These are phyloP conservation scores for Pseudocheirus occidentalis DNA, from an alignment of 2,797 vertebrate species.

Conservation along the genomic window DNA sequence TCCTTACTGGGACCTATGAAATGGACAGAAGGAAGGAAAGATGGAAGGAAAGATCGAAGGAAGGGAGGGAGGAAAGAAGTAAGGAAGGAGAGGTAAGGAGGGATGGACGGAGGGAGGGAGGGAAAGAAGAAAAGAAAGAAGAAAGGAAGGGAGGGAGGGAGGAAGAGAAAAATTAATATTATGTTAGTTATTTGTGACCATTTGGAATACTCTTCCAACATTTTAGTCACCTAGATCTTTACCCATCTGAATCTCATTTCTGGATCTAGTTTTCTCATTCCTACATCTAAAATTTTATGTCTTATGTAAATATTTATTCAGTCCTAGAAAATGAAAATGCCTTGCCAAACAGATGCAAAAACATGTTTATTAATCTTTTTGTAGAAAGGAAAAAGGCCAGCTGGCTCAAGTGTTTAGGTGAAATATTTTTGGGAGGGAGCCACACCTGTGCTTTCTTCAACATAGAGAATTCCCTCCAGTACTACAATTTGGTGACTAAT, in stretches of 20 bases:
- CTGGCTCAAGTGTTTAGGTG: background rate
- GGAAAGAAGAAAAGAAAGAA: fast-evolving
- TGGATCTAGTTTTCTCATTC: background rate
- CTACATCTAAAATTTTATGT: background rate
- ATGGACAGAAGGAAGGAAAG: background rate
- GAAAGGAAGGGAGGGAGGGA: background rate
- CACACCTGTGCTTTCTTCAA: background rate
- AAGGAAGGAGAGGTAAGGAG: too few species aligned
- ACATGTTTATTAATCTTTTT: background rate
- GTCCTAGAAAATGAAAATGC: background rate
- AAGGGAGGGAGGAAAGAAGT: fast-evolving
- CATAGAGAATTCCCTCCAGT: background rate
- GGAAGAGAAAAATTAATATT: background rate
- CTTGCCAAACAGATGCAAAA: background rate
- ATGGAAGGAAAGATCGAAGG: too few species aligned
- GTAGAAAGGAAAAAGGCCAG: background rate
- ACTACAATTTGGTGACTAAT: background rate
- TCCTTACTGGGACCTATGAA: background rate
- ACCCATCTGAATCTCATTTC: background rate
- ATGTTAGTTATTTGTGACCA: background rate
- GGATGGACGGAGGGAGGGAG: fast-evolving
- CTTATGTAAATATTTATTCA: background rate
- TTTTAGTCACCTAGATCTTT: background rate
- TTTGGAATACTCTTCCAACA: background rate
- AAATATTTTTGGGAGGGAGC: background rate